Conservation (phyloP, 2,797 vertebrate genomes). For the Gadopsis marmoratus region DNA sequence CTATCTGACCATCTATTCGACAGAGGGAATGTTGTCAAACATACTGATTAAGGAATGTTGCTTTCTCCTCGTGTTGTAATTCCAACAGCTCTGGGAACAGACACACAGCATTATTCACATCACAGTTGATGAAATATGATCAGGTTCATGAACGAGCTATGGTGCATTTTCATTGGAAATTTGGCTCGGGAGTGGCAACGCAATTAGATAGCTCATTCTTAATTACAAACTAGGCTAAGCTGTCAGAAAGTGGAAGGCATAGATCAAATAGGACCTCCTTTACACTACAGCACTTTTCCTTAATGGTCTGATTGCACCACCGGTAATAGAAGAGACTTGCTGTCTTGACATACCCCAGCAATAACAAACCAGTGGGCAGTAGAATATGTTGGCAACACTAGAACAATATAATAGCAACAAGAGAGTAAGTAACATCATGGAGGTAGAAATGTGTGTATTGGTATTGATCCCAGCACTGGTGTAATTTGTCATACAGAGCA, state of each 20-base stretch:
- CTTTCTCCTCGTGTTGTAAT: slow-evolving; percentile 66
- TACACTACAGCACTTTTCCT: slow-evolving; percentile 15
- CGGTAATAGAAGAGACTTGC: slow-evolving; percentile 15
- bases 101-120: slow-evolving; percentile 77
- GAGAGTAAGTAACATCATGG: slow-evolving; percentile 55
- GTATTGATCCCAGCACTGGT: slow-evolving; percentile 74
- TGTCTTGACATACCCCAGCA: slow-evolving; percentile 22
- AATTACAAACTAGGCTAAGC: slow-evolving; percentile 78
- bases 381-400: slow-evolving; percentile 43
- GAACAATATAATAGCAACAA: slow-evolving; percentile 38
- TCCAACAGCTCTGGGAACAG: slow-evolving; percentile 82
- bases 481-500: slow-evolving; percentile 73
- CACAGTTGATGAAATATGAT: slow-evolving; percentile 79
- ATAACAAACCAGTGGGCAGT: slow-evolving; percentile 30
- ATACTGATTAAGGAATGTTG: slow-evolving; percentile 62
- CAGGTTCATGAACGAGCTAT: slow-evolving; percentile 74
- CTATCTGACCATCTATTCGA: slow-evolving; percentile 59
- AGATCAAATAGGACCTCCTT: slow-evolving; percentile 56
- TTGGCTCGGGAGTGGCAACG: slow-evolving; percentile 75
- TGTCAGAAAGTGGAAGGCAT: slow-evolving; percentile 69
- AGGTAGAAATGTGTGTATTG: slow-evolving; percentile 75
- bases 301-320: slow-evolving; percentile 37
- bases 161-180: slow-evolving; percentile 72
- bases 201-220: slow-evolving; percentile 74
- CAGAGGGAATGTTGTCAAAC: slow-evolving; percentile 61